Percentiles rank a stretch among this genome's conserved stretches.
Conservation (phyloP, 2,113 vertebrate species). For the Rallus limicola region DNA sequence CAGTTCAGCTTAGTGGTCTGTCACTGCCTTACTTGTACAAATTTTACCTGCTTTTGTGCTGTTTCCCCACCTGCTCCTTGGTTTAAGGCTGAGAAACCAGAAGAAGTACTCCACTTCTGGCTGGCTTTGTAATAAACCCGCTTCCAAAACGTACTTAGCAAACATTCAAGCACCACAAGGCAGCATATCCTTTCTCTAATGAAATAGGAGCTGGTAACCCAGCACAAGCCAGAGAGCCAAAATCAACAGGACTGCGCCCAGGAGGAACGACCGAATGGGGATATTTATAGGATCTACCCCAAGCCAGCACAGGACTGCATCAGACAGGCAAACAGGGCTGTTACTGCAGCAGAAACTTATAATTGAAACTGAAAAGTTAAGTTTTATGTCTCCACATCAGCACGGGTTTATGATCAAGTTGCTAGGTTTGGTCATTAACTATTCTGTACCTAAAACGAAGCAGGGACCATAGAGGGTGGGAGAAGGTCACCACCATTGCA, state of each 20-base stretch:
- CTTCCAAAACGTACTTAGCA: not conserved
- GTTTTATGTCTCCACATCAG: not conserved
- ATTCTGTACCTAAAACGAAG: not conserved
- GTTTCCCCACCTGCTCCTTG: not conserved
- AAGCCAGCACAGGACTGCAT: not conserved
- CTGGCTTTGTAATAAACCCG: not conserved
- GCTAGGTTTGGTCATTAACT: not conserved
- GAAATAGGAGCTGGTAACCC: not conserved
- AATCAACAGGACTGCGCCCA: not conserved
- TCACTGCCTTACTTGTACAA: not conserved
- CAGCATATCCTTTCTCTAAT: not conserved
- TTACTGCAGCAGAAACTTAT: not conserved
- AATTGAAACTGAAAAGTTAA: not conserved
- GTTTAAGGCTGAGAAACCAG: not conserved
- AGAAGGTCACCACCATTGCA: not conserved
- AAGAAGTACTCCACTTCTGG: not conserved
- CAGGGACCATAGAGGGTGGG: not conserved
- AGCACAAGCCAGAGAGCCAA: not conserved
- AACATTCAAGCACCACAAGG: not conserved
- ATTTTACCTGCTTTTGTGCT: not conserved
- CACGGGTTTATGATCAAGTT: not conserved
- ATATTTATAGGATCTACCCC: not conserved
- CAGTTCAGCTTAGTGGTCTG: not conserved
- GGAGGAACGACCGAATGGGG: not conserved
- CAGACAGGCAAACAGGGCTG: not conserved